phyloP scores from a whole-genome alignment of 2,888 invertebrate species.

The Cactoblastis cactorum region DNA sequence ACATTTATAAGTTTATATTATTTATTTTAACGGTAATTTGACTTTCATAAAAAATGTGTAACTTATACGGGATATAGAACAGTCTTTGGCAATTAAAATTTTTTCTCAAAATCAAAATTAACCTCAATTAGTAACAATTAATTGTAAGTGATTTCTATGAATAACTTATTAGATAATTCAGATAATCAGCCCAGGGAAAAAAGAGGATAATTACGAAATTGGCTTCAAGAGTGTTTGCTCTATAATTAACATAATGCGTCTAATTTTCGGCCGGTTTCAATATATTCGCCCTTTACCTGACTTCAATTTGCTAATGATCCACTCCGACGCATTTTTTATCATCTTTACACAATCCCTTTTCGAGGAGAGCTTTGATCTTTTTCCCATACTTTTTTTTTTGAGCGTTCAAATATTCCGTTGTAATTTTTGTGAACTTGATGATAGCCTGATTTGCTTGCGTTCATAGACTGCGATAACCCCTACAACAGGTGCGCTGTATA shows the following conservation, averaged over 20 bases:
- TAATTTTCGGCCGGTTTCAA: slow-evolving; percentile 60
- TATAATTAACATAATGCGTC: slow-evolving; percentile 73
- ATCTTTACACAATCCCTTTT: slow-evolving; percentile 7
- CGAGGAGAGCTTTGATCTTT: background rate
- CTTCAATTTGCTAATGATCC: slow-evolving; percentile 57
- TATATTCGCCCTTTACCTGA: slow-evolving; percentile 59
- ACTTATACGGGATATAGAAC: too few relatives aligned
- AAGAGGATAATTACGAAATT: slow-evolving; percentile 38
- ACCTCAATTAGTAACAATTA: background rate
- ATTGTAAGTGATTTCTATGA: background rate
- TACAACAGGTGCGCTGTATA: too few relatives aligned
- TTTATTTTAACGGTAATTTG: background rate
- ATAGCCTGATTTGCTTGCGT: too few relatives aligned
- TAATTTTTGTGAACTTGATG: too few relatives aligned
- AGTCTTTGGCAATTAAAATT: too few relatives aligned
- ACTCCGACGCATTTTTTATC: slow-evolving; percentile 18
- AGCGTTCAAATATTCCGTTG: background rate
- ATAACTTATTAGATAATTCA: slow-evolving; percentile 11
- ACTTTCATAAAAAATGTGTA: background rate
- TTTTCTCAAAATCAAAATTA: background rate
- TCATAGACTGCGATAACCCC: too few relatives aligned
- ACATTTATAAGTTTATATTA: too few relatives aligned
- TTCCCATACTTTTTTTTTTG: slow-evolving; percentile 4
- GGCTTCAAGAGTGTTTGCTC: slow-evolving; percentile 50
- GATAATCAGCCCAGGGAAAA: slow-evolving; percentile 9